phyloP scores from a whole-genome alignment of 2,888 invertebrate genomes.

The Lithophane leautieri region DNA sequence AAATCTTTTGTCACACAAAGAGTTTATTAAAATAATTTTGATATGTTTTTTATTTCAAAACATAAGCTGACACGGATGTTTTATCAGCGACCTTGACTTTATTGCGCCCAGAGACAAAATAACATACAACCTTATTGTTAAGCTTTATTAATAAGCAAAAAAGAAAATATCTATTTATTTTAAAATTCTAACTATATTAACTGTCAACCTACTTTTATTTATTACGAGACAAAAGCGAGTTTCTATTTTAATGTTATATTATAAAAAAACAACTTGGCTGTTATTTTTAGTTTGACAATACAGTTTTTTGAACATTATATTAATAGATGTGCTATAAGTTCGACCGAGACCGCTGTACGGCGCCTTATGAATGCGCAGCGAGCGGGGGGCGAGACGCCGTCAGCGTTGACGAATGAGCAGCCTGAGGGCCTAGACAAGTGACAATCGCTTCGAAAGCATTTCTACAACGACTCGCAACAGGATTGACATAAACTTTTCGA shows the following conservation, averaged over 20 bases:
- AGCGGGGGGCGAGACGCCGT: too few relatives aligned
- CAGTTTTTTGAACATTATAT: slow-evolving; percentile 8
- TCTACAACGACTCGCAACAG: too few relatives aligned
- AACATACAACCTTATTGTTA: slow-evolving; percentile 81
- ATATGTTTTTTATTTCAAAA: slow-evolving; percentile 41
- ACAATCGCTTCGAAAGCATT: too few relatives aligned
- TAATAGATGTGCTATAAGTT: slow-evolving; percentile 20
- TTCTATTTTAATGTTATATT: slow-evolving; percentile 70
- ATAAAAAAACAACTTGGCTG: slow-evolving; percentile 57
- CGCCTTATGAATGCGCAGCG: too few relatives aligned
- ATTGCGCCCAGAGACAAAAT: slow-evolving; percentile 70
- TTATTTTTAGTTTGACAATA: slow-evolving; percentile 29
- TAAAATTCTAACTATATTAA: slow-evolving; percentile 61
- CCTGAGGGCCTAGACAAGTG: too few relatives aligned
- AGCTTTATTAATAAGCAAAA: slow-evolving; percentile 82
- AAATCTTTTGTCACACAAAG: slow-evolving; percentile 45
- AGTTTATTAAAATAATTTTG: slow-evolving; percentile 52
- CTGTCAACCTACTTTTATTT: slow-evolving; percentile 70
- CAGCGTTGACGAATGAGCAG: too few relatives aligned
- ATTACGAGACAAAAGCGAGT: slow-evolving; percentile 74
- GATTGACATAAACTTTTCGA: too few relatives aligned
- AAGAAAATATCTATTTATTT: slow-evolving; percentile 65
- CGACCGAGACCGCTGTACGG: too few relatives aligned
- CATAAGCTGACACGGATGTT: slow-evolving; percentile 16
- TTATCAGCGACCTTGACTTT: not conserved